Evolutionary conservation across 2,797 vertebrate genomes (phyloP).

Genomic region (Cottoperca gobio): DNA sequence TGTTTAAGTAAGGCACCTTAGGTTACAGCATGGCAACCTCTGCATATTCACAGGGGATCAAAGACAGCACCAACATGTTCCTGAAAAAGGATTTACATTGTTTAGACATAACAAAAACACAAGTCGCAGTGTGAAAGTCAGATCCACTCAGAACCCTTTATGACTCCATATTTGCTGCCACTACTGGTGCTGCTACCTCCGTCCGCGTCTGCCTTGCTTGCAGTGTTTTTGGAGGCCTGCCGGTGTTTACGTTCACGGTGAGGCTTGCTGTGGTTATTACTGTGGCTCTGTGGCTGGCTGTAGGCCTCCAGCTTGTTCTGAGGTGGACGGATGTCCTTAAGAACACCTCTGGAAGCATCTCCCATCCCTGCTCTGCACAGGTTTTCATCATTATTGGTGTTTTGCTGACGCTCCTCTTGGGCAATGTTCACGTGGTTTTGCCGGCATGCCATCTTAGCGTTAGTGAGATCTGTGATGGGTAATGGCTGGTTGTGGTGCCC

Average conservation of each 20-base stretch:
- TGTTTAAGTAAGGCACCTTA: conserved; percentile 68
- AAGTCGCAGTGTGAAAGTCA: conserved; percentile 63
- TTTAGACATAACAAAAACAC: conserved; percentile 4
- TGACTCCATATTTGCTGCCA: conserved; percentile 89
- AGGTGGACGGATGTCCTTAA: conserved; percentile 84
- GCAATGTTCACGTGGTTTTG: conserved; percentile 95
- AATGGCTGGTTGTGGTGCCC: conserved; percentile 79
- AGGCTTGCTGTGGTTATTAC: conserved; percentile 79
- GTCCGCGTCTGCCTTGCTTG: conserved; percentile 56
- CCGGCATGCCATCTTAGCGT: conserved; percentile 88
- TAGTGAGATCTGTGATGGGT: conserved; percentile 89
- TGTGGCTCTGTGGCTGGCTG: conserved; percentile 80
- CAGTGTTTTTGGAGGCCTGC: conserved; percentile 61
- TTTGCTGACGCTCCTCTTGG: conserved; percentile 89
- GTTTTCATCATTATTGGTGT: conserved; percentile 87
- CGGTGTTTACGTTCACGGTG: conserved; percentile 84
- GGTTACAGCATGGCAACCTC: conserved; percentile 23
- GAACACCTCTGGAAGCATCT: conserved; percentile 74
- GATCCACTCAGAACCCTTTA: conserved; percentile 94
- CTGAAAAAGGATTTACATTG: conserved; percentile 12
- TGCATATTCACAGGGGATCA: conserved; percentile 13
- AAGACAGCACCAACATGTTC: conserved; percentile 21
- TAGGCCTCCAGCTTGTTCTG: conserved; percentile 89
- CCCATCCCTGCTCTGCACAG: conserved; percentile 68
- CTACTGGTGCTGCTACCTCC: conserved; percentile 82